These are phyloP conservation scores for Hydrozoanthus gracilis DNA, from an alignment of 92 coral and sea anemone genomes.

Conservation along the genomic window DNA sequence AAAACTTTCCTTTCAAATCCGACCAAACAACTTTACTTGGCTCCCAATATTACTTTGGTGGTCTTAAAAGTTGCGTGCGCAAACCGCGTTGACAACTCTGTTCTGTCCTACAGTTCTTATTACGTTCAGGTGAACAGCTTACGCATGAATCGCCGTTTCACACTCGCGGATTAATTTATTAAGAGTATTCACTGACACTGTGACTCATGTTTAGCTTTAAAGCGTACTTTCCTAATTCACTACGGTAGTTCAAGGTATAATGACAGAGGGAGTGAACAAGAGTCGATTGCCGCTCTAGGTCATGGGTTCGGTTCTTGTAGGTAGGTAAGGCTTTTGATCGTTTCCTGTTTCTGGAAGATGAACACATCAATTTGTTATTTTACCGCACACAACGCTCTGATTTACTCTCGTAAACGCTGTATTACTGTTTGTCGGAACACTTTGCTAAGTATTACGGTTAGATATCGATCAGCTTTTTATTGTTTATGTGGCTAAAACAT, in stretches of 20 bases:
- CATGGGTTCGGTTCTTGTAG: constrained; percentile 34
- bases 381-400: not conserved
- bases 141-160: not conserved
- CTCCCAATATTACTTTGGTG: constrained; percentile 22
- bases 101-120: not conserved
- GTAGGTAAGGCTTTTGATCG: not conserved
- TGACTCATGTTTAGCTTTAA: not conserved
- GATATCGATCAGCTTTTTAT: not conserved
- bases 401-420: not conserved
- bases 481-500: not conserved
- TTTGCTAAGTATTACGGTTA: not conserved
- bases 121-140: no score
- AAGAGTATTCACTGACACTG: not conserved
- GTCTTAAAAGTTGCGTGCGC: not conserved
- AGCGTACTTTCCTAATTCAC: not conserved
- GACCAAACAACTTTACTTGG: not conserved
- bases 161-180: not conserved
- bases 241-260: not conserved
- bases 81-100: not conserved
- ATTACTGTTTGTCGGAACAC: not conserved
- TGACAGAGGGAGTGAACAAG: not conserved
- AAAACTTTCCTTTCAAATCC: not conserved
- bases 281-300: constrained; percentile 17
- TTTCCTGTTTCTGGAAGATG: constrained; percentile 38
- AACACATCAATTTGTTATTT: not conserved